Conservation (phyloP, 2,113 vertebrate species). For the Sigmodon hispidus region DNA sequence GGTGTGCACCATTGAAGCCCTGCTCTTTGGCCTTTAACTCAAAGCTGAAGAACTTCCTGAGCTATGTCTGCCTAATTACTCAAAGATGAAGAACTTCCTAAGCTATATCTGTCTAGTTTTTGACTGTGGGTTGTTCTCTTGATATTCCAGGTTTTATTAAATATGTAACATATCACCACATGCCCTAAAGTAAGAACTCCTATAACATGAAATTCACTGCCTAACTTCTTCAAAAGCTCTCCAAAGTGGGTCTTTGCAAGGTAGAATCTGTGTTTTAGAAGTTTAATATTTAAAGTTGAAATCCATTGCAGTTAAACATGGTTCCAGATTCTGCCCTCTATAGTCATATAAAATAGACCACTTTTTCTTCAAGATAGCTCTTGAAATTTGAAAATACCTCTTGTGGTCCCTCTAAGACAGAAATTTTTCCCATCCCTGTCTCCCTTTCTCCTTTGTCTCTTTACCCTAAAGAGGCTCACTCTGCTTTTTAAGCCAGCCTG, state of each 20-base stretch:
- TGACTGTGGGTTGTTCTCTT: no score
- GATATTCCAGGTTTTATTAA: no score
- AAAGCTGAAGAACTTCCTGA: no score
- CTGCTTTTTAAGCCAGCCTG: neutral
- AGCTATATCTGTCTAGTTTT: no score
- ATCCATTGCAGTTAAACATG: conserved; percentile 10
- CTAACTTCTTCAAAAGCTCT: neutral
- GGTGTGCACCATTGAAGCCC: no score
- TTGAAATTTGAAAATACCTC: conserved; percentile 45
- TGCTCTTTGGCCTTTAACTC: no score
- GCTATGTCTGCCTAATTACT: no score
- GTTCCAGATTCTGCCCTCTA: neutral
- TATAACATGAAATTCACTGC: neutral
- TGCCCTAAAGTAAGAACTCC: neutral
- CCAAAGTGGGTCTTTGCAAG: neutral
- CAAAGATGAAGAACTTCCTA: no score
- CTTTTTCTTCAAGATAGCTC: neutral
- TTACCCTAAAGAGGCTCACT: neutral
- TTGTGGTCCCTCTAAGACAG: neutral
- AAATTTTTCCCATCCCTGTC: neutral
- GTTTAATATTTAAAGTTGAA: conserved; percentile 29
- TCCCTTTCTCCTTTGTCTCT: neutral
- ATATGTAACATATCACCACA: no score
- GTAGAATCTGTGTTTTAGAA: neutral
- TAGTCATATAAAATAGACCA: neutral